These are phyloP conservation scores for Sylvilagus bachmani DNA, from an alignment of 2,113 vertebrate genomes.

Conservation along the genomic window DNA sequence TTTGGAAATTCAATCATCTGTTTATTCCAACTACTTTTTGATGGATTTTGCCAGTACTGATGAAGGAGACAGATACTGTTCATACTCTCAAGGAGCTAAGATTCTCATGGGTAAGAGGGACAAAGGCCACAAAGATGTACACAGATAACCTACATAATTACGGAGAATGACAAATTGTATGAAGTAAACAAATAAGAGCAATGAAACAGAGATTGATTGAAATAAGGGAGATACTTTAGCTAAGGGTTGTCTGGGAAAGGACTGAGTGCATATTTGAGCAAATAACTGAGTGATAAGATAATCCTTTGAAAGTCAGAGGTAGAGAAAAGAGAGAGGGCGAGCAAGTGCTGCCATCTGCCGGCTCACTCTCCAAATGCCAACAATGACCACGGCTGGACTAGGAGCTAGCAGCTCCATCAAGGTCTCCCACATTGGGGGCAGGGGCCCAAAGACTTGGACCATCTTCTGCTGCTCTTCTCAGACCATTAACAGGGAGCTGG, in stretches of 20 bases:
- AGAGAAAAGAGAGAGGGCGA: too few species aligned
- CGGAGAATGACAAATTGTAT: not conserved
- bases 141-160: conserved; percentile 1
- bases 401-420: too few species aligned
- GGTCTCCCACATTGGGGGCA: too few species aligned
- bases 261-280: conserved; percentile 1
- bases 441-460: too few species aligned
- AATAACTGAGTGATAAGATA: not conserved
- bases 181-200: not conserved
- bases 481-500: too few species aligned
- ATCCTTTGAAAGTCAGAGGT: too few species aligned
- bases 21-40: conserved; percentile 21
- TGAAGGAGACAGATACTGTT: not conserved
- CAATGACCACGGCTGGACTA: too few species aligned
- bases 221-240: not conserved
- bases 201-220: not conserved
- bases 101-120: not conserved
- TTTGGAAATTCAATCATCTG: not conserved
- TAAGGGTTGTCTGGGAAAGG: not conserved
- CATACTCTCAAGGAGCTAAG: not conserved
- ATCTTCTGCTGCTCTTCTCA: too few species aligned
- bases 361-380: too few species aligned
- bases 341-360: too few species aligned
- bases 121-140: not conserved
- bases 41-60: not conserved